Evolutionary conservation across 2,888 invertebrate genomes (phyloP).

Genomic region (Kryphioiulus occultus): DNA sequence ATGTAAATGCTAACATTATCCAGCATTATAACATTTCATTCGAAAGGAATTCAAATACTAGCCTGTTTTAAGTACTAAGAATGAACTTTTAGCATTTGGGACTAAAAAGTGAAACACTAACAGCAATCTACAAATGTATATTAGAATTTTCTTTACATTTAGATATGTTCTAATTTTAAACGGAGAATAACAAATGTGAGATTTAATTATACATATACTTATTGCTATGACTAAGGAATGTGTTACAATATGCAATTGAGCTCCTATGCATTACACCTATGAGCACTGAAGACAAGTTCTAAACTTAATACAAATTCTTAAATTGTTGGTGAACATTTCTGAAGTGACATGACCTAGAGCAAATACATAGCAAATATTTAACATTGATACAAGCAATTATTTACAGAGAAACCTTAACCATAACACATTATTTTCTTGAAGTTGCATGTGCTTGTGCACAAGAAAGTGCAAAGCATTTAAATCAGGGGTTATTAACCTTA

Average conservation of each 20-base stretch:
- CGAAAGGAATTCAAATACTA: no score
- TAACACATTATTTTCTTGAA: no score
- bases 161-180: not conserved
- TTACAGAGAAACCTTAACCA: no score
- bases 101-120: not conserved
- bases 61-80: not conserved
- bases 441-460: no score
- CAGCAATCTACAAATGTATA: not conserved
- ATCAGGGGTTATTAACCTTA: no score
- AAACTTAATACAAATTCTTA: not conserved
- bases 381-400: no score
- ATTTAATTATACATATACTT: not conserved
- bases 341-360: no score
- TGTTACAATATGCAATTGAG: not conserved
- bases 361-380: no score
- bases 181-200: not conserved
- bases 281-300: no score
- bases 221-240: slow-evolving; percentile 33
- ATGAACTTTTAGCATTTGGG: not conserved
- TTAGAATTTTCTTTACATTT: not conserved
- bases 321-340: not conserved
- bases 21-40: no score
- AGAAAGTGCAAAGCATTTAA: no score
- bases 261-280: not conserved
- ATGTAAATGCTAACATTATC: no score